These are phyloP conservation scores for Tricholauxania praeusta DNA, from an alignment of 2,888 invertebrate species.

Conservation along the genomic window DNA sequence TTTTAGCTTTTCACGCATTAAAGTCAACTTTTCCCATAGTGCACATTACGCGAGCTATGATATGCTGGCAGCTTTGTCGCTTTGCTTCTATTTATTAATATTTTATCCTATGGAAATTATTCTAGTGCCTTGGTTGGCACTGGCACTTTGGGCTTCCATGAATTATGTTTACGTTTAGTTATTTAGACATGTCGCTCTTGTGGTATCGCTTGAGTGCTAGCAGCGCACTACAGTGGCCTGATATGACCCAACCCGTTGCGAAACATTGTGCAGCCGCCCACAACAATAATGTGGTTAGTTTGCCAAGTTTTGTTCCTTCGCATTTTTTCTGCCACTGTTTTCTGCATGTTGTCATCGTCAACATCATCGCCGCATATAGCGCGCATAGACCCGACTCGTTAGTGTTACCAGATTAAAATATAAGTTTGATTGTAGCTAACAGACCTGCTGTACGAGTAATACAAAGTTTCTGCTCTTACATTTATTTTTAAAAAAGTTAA, in stretches of 20 bases:
- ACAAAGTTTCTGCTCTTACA: no score
- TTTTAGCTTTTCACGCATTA: not conserved
- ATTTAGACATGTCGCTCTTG: constrained; percentile 35
- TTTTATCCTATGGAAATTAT: constrained; percentile 57
- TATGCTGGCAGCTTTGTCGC: constrained; percentile 5
- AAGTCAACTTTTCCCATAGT: constrained; percentile 8
- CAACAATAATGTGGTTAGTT: constrained; percentile 14
- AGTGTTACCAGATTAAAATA: not conserved
- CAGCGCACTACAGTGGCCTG: no score
- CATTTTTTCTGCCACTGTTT: not conserved
- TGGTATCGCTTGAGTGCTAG: not conserved
- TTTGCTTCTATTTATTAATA: constrained; percentile 44
- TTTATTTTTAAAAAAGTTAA: no score
- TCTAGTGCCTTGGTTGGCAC: constrained; percentile 55
- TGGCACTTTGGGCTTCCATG: constrained; percentile 56
- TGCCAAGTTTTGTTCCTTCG: constrained; percentile 25
- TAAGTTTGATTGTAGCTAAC: no score
- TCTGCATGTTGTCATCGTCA: not conserved
- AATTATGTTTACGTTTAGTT: constrained; percentile 60
- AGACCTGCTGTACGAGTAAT: no score
- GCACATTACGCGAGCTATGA: constrained; percentile 32
- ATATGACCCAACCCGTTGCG: no score
- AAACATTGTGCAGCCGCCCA: not conserved
- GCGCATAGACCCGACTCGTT: not conserved
- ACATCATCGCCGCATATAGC: not conserved